Percentiles rank a stretch among this genome's conserved stretches.
These are phyloP conservation scores for Machimus rusticus DNA, from an alignment of 2,888 invertebrate species.

Conservation along the genomic window DNA sequence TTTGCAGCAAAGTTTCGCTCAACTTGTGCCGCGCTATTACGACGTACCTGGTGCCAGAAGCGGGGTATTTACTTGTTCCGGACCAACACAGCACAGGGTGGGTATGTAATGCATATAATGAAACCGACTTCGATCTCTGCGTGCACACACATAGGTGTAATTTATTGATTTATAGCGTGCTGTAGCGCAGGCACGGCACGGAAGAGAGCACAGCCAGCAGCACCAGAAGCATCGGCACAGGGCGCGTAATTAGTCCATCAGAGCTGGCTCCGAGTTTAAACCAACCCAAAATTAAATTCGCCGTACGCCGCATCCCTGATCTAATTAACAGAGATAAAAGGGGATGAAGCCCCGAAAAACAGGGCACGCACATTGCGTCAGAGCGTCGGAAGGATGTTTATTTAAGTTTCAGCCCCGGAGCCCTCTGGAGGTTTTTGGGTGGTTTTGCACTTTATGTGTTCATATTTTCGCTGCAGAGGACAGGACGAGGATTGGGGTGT, in stretches of 20 bases:
- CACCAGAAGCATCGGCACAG: not conserved
- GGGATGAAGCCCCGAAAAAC: conserved; percentile 35
- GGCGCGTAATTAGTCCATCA: conserved; percentile 38
- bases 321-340: conserved; percentile 42
- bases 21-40: conserved; percentile 1
- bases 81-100: conserved; percentile 32
- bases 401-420: conserved; percentile 28
- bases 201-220: not conserved
- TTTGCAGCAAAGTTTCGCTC: conserved; percentile 32
- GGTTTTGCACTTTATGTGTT: conserved; percentile 40
- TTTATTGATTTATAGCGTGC: conserved; percentile 42
- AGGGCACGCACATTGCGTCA: conserved; percentile 40
- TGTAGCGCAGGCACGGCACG: not conserved
- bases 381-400: conserved; percentile 24
- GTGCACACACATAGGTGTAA: conserved; percentile 39
- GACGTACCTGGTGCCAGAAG: conserved; percentile 1
- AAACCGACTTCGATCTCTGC: conserved; percentile 24
- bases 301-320: conserved; percentile 42
- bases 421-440: conserved; percentile 27
- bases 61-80: conserved; percentile 35
- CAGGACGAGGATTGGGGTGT: not conserved
- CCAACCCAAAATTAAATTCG: conserved; percentile 41
- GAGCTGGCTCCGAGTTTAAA: conserved; percentile 38
- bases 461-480: conserved; percentile 13
- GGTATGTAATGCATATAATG: conserved; percentile 38